Evolutionary conservation across 2,888 invertebrate species (phyloP), one percentile per base, ranked within the genome.

Genomic region (Noctua janthina): DNA sequence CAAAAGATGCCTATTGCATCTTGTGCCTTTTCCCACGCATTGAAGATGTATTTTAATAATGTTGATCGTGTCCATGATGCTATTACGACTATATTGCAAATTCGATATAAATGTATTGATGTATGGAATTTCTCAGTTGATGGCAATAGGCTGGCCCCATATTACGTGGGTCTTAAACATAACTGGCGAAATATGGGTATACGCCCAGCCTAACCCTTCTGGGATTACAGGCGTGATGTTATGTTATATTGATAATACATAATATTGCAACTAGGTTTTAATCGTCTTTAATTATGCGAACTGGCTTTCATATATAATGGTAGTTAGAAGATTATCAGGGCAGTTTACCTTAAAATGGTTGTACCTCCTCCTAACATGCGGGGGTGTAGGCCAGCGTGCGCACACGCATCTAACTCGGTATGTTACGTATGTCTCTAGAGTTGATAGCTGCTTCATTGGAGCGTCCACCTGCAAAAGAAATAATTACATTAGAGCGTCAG

Each of bases 381-480:
- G 91, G 2, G 96, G 96, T 0, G 95, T 85, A 1, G 94, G 88
- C 96, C 96, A 97, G 0, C 96, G 93, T 0, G 96, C 96, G 88
- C 96, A 97, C 73, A 95, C 96, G 88, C 96, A 96, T 0, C 96
- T 89, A 76, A 97, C 96, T 0, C 96, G 91, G 79, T 96, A 97
- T 64, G 96, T 96, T 69, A 97, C 96, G 72, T 90, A 97, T 23
- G 96, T 97, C 79, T 97, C 96, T 13, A 97, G 84, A 0, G 96
- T 96, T 0, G 96, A 96, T 23, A 96, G 91, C 90, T 97, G 96
- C 82, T 97, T 97, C 93, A 96, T 93, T 0, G 96, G 96, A 0
- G 95, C 94, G 67, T 97, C 96, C 71, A 97, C 96, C 96, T 97
- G 90, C 0, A 80, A 51, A 35, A 8, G 8, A 51, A 72, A 20